Base-by-base conservation (phyloP, 2,113 vertebrate genomes). In the Beaufortia kweichowensis region DNA sequence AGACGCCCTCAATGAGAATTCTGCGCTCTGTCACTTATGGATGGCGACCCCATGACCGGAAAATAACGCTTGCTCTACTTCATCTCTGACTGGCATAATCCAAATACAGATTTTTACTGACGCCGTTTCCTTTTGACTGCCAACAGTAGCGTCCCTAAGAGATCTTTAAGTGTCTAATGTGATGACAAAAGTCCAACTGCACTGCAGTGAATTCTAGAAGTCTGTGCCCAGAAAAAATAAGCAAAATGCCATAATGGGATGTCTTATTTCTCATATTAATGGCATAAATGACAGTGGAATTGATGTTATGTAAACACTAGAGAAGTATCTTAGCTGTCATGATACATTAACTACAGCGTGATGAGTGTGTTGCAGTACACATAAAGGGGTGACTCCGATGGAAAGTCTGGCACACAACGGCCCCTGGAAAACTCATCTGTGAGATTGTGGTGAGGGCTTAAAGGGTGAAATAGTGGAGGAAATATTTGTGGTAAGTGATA, bases 131-230 rank as follows among this genome's bases (percentile, higher is more conserved):
- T 74, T 83, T 70, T 81, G 83, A 74, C 81, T 79, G 67, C 76
- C 78, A 86, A 82, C 81, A 85, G 75, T 26, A 79, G 68, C 24
- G 12, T 82, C 79, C 84, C 78, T 77, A 78, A 81, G 77, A 86
- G 75, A 83, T 75, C 46, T 24, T 62, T 12, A 74, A 81, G 85
- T 81, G 81, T 80, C 75, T 80, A 66, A 87, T 84, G 87, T 85
- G 73, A 86, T 84, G 84, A 88, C 88, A 85, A 46, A 70, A 84
- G 82, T 87, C 85, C 83, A 82, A 83, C 66, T 12, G 77, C 77
- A 75, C 78, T 83, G 86, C 78, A 72, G 81, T 85, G 84, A 87
- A 86, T 87, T 87, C 78, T 87, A 86, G 78, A 85, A 78, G 8
- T 9, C 8, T 21, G 21, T 2, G 14, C 9, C 29, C 14, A 17